A percentile compares a stretch with the other conserved stretches of the same genome.
These are phyloP conservation scores for Elaphurus davidianus DNA, from an alignment of 2,113 vertebrate species.

Conservation along the genomic window DNA sequence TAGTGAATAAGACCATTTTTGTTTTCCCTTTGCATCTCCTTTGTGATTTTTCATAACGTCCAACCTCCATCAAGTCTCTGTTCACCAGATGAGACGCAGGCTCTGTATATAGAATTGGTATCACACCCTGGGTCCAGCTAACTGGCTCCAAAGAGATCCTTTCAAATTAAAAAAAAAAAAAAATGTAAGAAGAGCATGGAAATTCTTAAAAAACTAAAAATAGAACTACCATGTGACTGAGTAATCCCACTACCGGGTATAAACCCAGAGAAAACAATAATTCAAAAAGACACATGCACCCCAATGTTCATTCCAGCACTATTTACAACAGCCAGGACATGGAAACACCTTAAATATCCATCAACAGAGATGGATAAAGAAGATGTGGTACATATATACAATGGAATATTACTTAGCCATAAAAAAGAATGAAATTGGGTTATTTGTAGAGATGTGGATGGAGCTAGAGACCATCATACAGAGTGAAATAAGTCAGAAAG, in stretches of 20 bases:
- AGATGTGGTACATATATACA: background rate
- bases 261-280: background rate
- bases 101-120: background rate
- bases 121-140: background rate
- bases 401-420: background rate
- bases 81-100: background rate
- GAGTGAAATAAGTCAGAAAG: background rate
- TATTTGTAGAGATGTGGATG: background rate
- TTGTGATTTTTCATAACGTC: background rate
- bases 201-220: background rate
- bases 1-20: background rate
- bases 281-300: background rate
- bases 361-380: background rate
- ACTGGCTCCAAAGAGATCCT: background rate
- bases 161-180: background rate
- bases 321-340: background rate
- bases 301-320: background rate
- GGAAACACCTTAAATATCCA: background rate
- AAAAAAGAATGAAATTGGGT: background rate
- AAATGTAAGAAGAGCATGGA: background rate
- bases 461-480: background rate
- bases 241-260: background rate
- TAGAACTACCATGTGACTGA: background rate
- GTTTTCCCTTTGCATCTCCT: background rate
- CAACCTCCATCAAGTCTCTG: background rate